These are phyloP conservation scores for Staurois parvus DNA, from an alignment of 2,797 vertebrate species.

Conservation along the genomic window DNA sequence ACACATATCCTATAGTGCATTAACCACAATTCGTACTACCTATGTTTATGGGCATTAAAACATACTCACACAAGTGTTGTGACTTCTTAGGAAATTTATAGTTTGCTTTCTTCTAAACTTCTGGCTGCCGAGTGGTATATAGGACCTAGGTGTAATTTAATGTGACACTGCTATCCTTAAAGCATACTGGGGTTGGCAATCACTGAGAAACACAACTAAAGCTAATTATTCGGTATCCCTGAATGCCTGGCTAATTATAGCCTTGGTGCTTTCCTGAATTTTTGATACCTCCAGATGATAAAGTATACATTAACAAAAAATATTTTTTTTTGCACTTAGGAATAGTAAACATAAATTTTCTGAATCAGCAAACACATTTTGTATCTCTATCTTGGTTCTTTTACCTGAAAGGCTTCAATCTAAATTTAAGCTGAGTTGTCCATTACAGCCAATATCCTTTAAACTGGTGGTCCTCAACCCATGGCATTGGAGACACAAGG, in stretches of 20 bases:
- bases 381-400: not conserved
- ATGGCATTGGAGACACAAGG: not conserved
- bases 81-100: too few relatives aligned
- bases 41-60: too few relatives aligned
- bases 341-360: conserved; percentile 9
- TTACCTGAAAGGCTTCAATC: not conserved
- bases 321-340: conserved; percentile 16
- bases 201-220: too few relatives aligned
- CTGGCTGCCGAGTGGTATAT: not conserved
- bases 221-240: not conserved
- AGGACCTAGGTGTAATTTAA: not conserved
- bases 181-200: too few relatives aligned
- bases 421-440: not conserved
- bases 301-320: not conserved
- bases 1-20: too few relatives aligned
- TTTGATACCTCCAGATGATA: not conserved
- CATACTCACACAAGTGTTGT: too few relatives aligned
- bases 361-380: not conserved
- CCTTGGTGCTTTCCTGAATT: not conserved
- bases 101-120: too few relatives aligned
- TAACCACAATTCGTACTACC: too few relatives aligned
- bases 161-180: not conserved
- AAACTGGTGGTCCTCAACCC: not conserved
- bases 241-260: not conserved
- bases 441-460: conserved; percentile 14